Evolutionary conservation across 2,888 invertebrate genomes (phyloP), one percentile per base, ranked within the genome.

Genomic region (Microchrysa polita): DNA sequence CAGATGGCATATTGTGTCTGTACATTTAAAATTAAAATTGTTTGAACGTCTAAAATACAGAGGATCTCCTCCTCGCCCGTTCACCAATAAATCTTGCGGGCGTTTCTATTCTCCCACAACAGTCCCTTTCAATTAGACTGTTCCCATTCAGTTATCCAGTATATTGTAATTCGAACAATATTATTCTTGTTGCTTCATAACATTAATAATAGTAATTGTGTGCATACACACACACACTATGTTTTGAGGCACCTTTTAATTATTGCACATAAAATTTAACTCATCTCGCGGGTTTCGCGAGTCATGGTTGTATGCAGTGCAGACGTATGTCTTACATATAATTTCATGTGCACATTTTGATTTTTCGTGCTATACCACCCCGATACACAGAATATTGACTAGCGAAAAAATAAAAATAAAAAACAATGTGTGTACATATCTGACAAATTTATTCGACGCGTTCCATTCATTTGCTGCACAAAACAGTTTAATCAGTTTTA

Each of bases 401-500:
- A 48, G 65, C 16, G 40, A 48, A 44, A 65, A 65, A 48, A 48
- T n/a, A n/a, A n/a, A n/a, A n/a, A n/a, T n/a, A n/a, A n/a, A n/a
- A n/a, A n/a, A n/a, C n/a, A n/a, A n/a, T n/a, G n/a, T n/a, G n/a
- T n/a, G n/a, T n/a, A 48, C 12, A 5, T 59, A 9, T 65, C 65
- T 22, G 23, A 20, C 65, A n/a, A 65, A 65, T 48, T 34, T 65
- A 65, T 65, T 48, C 42, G 44, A 12, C 7, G 48, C 14, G 44
- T 48, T 65, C 22, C 65, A 65, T 65, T 65, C 48, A 65, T 65
- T 5, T 48, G 65, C n/a, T n/a, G 65, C 55, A 69, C 69, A 40
- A n/a, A n/a, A n/a, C 40, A 69, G 57, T 40, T 69, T 57, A 55
- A 69, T 69, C 69, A 69, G 69, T 69, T 69, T 69, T 55, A 20